Evolutionary conservation across 2,113 vertebrate species (phyloP).

Genomic region (Carassius carassius): DNA sequence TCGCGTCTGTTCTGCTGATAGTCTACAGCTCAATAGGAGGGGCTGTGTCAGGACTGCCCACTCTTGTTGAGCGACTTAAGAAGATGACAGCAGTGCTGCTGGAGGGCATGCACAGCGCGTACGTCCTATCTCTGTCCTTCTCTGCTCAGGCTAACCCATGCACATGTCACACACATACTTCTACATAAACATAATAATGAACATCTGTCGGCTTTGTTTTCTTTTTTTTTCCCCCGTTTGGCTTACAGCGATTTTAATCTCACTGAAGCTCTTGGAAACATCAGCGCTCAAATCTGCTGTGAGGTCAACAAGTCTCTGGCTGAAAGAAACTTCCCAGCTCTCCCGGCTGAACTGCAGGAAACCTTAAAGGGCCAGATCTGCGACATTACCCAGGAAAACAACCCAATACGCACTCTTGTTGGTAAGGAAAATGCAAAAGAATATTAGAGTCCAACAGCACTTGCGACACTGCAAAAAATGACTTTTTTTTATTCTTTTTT

Average conservation of each 20-base stretch:
- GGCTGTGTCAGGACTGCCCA: slow-evolving; percentile 76
- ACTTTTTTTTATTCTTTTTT: neutral
- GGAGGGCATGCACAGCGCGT: slow-evolving; percentile 87
- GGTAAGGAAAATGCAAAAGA: slow-evolving; percentile 74
- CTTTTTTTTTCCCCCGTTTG: neutral
- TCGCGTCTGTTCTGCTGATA: slow-evolving; percentile 86
- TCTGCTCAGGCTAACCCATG: no score
- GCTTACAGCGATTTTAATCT: slow-evolving; percentile 79
- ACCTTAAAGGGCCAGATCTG: slow-evolving; percentile 85
- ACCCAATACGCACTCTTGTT: slow-evolving; percentile 84
- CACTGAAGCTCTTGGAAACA: slow-evolving; percentile 79
- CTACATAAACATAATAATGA: neutral
- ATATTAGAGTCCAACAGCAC: neutral
- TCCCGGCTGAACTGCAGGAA: slow-evolving; percentile 77
- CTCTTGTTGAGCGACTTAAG: slow-evolving; percentile 81
- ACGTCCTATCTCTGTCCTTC: slow-evolving; percentile 61
- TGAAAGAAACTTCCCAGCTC: slow-evolving; percentile 77
- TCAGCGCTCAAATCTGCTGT: slow-evolving; percentile 82
- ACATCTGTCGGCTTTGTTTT: neutral
- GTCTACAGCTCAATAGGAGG: slow-evolving; percentile 83
- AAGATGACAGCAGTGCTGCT: slow-evolving; percentile 83
- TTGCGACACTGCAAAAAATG: neutral
- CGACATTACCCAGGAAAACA: slow-evolving; percentile 82
- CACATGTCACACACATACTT: neutral
- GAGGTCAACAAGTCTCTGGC: slow-evolving; percentile 84